phyloP scores from a whole-genome alignment of 2,797 vertebrate genomes.

The Chaunax sp. region DNA sequence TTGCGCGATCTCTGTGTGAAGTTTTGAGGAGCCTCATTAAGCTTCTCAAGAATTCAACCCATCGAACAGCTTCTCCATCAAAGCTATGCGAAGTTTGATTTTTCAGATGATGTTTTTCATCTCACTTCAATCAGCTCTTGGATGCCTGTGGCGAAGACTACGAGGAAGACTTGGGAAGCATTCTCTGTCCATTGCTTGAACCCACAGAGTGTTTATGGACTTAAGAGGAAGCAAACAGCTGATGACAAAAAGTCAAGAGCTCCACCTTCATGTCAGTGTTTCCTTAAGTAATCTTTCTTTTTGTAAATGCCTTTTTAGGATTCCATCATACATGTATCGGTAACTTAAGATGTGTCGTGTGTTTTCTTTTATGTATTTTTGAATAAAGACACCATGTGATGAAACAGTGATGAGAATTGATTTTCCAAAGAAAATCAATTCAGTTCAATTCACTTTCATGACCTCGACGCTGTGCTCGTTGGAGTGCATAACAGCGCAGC shows the following conservation, averaged over 20 bases:
- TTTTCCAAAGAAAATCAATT: neutral
- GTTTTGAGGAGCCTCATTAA: constrained; percentile 60
- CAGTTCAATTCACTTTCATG: neutral
- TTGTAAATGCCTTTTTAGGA: neutral
- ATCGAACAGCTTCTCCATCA: constrained; percentile 54
- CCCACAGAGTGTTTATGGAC: constrained; percentile 41
- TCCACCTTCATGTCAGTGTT: constrained; percentile 13
- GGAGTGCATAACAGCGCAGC: neutral
- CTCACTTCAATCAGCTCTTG: constrained; percentile 52
- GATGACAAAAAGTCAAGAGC: constrained; percentile 13
- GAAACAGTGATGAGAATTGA: neutral
- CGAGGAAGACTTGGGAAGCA: constrained; percentile 35
- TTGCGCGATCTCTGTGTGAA: too few species aligned
- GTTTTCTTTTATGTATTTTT: neutral
- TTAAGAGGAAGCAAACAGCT: constrained; percentile 52
- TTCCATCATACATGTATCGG: neutral
- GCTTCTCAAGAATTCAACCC: constrained; percentile 39
- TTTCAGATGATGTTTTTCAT: constrained; percentile 58
- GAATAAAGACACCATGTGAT: neutral
- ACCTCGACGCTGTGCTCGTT: neutral
- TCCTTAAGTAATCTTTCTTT: constrained; percentile 1
- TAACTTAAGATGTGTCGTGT: neutral
- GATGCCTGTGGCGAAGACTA: constrained; percentile 49
- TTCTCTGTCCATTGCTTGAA: constrained; percentile 36
- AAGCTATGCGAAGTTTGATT: constrained; percentile 57